phyloP scores from a whole-genome alignment of 2,888 invertebrate genomes.

The Andricus quercusramuli region DNA sequence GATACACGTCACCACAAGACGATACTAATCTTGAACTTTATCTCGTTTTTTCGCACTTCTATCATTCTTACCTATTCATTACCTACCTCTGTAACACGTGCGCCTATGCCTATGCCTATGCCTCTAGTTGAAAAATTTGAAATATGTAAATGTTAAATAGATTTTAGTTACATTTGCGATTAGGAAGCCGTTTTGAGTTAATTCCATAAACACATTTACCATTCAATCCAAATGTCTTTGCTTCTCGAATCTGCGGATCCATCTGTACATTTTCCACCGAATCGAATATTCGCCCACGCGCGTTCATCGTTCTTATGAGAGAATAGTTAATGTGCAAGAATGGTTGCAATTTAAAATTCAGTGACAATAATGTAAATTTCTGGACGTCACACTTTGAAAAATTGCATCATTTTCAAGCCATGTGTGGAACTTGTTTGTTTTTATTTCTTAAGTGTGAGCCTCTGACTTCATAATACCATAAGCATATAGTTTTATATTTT shows the following conservation, averaged over 20 bases:
- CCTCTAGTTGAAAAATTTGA: too few relatives aligned
- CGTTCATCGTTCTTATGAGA: neutral
- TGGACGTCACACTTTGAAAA: neutral
- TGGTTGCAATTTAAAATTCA: slow-evolving; percentile 1
- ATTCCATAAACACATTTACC: neutral
- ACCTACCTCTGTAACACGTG: too few relatives aligned
- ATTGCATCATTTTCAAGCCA: too few relatives aligned
- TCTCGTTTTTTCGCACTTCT: slow-evolving; percentile 45
- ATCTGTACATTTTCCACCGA: neutral
- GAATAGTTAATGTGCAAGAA: neutral
- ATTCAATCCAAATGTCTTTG: neutral
- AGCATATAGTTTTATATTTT: neutral
- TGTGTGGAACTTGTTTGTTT: neutral
- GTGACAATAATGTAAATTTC: neutral
- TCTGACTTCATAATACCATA: neutral
- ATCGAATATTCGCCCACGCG: neutral
- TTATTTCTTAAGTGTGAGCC: neutral
- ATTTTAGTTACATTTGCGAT: slow-evolving; percentile 19
- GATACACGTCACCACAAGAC: slow-evolving; percentile 43
- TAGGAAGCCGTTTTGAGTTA: neutral
- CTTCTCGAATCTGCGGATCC: too few relatives aligned
- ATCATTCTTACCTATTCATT: slow-evolving; percentile 45
- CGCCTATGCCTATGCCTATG: too few relatives aligned
- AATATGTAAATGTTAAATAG: slow-evolving; percentile 27
- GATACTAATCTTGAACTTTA: slow-evolving; percentile 50